A percentile compares a stretch with the other conserved stretches of the same genome.
phyloP scores from a whole-genome alignment of 92 coral and sea anemone species.

The Paragorgia papillata region DNA sequence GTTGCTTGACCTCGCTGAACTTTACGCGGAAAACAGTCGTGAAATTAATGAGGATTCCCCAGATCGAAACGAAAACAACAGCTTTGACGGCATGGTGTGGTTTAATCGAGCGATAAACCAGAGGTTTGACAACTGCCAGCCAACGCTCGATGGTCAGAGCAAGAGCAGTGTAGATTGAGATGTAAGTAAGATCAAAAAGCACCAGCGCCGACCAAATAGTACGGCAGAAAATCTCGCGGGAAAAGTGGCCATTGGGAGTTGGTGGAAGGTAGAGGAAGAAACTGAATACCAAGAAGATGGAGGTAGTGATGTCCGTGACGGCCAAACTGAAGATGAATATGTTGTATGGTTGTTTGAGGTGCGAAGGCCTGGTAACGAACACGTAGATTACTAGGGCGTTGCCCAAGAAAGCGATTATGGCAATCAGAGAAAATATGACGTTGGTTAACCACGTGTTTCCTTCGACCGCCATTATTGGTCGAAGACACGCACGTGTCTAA shows the following conservation, averaged over 20 bases:
- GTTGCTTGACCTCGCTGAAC: not conserved
- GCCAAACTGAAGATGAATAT: constrained; percentile 72
- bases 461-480: constrained; percentile 25
- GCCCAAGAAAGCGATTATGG: constrained; percentile 67
- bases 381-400: constrained; percentile 65
- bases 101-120: constrained; percentile 2
- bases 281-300: constrained; percentile 67
- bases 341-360: constrained; percentile 72
- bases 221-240: constrained; percentile 64
- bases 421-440: constrained; percentile 59
- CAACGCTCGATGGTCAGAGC: constrained; percentile 26
- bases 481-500: too few relatives aligned
- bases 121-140: constrained; percentile 35
- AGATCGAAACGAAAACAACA: constrained; percentile 1
- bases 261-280: constrained; percentile 60
- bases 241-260: constrained; percentile 49
- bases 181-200: not conserved
- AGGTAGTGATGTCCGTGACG: constrained; percentile 71
- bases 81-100: constrained; percentile 3
- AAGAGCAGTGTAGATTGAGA: constrained; percentile 5
- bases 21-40: constrained; percentile 6
- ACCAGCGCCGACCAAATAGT: constrained; percentile 49
- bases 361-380: constrained; percentile 46
- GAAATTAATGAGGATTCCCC: not conserved
- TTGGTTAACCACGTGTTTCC: constrained; percentile 43